Base-by-base conservation (phyloP, 2,888 invertebrate species). In the Rambutsinella grinnellia region DNA sequence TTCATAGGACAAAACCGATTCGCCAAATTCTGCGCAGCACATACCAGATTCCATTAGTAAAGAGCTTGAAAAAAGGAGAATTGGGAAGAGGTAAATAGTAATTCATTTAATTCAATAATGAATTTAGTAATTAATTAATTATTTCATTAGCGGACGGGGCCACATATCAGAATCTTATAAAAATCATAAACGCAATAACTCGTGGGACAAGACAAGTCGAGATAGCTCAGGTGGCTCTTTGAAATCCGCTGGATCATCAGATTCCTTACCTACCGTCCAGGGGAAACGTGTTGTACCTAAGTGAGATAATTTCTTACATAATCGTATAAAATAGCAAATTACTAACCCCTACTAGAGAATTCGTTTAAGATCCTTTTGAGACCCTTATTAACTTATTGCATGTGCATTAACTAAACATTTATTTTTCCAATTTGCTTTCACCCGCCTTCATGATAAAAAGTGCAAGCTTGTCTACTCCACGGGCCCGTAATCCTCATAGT, bases 21-120 rank as follows among this genome's bases (percentile, higher is more conserved):
- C 80, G 26, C 84, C 82, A 54, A 84, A 84, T 46, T 86, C 87
- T 1, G 87, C 88, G 23, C 88, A 88, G 72, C 86, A 86, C 71
- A 87, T 93, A 68, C 91, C 92, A 0, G 90, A 92, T 76, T 89
- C 91, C 15, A 90, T 92, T 19, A 89, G 90, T 83, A 91, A 90
- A 83, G 91, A 92, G 85, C 87, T 92, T 74, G 90, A 92, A 81
- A 90, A 90, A 84, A 86, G 90, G 58, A 87, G 90, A 62, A 92
- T 92, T 79, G 90, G 91, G 36, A 89, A 88, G 36, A 90, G 84
- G 84, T 81, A 79, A n/a, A n/a, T n/a, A n/a, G n/a, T n/a, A n/a
- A n/a, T n/a, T n/a, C n/a, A n/a, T n/a, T n/a, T n/a, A n/a, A n/a
- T n/a, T n/a, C n/a, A n/a, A n/a, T n/a, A n/a, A n/a, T n/a, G n/a